These are phyloP conservation scores for Emydocephalus ijimae DNA, from an alignment of 2,113 vertebrate species.

Conservation along the genomic window DNA sequence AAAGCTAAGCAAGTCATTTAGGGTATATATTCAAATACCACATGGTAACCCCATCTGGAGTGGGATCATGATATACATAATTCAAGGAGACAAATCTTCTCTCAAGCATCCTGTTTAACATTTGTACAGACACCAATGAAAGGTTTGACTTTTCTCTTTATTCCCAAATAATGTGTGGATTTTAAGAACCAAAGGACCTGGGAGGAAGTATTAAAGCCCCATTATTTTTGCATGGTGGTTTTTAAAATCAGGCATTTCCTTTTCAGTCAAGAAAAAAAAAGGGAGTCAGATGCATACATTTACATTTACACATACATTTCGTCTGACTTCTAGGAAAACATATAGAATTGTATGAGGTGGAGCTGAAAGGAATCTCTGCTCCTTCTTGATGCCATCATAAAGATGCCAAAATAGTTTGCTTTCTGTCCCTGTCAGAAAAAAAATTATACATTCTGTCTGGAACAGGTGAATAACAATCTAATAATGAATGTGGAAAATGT, in stretches of 20 bases:
- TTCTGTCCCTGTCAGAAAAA: slow-evolving; percentile 14
- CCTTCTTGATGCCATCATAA: not conserved
- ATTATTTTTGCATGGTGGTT: not conserved
- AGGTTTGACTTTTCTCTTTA: not conserved
- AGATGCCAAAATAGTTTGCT: not conserved
- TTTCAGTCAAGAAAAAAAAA: not conserved
- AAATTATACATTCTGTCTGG: slow-evolving; percentile 29
- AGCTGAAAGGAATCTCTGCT: not conserved
- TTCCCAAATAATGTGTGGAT: not conserved
- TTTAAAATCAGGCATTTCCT: not conserved
- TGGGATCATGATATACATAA: not conserved
- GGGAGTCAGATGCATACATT: not conserved
- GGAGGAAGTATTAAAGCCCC: not conserved
- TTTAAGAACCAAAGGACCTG: not conserved
- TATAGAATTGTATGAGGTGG: not conserved
- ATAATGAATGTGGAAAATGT: slow-evolving; percentile 68
- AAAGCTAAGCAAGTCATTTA: not conserved
- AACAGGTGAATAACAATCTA: slow-evolving; percentile 69
- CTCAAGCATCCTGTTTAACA: not conserved
- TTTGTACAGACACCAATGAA: not conserved
- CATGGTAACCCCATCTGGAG: not conserved
- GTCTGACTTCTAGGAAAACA: not conserved
- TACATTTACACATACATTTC: not conserved
- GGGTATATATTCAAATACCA: not conserved
- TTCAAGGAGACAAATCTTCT: not conserved